A percentile compares a stretch with the other conserved stretches of the same genome.
These are phyloP conservation scores for Numenius phaeopus DNA, from an alignment of 2,797 vertebrate species.

Conservation along the genomic window DNA sequence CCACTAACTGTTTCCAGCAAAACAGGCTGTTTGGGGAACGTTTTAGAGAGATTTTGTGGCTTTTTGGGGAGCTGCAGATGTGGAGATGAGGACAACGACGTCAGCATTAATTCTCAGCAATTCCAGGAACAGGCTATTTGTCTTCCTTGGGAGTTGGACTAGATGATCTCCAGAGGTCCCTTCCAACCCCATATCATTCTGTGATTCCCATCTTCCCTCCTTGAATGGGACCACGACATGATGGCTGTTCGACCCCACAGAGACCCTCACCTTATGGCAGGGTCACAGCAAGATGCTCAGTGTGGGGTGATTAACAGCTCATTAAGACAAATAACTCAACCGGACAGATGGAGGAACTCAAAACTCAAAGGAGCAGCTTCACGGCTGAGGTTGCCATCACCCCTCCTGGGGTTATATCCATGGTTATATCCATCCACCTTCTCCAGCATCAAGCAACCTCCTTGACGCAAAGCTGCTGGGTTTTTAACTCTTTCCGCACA, in stretches of 20 bases:
- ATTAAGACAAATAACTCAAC: background rate
- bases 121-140: rapidly evolving
- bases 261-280: background rate
- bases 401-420: background rate
- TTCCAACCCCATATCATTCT: too few relatives aligned
- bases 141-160: background rate
- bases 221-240: rapidly evolving
- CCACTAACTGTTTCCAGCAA: rapidly evolving
- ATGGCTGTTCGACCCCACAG: rapidly evolving
- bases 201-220: background rate
- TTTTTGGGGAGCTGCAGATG: background rate
- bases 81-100: background rate
- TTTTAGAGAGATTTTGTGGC: background rate
- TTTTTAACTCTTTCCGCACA: background rate
- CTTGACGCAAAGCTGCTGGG: background rate
- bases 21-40: background rate
- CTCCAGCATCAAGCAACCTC: background rate
- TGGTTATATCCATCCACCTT: too few relatives aligned
- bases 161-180: too few relatives aligned
- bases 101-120: background rate
- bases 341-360: background rate
- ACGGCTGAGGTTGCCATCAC: background rate
- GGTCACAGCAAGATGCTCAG: background rate
- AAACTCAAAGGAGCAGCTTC: background rate
- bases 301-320: background rate